These are phyloP conservation scores for Puma concolor DNA, from an alignment of 2,113 vertebrate species.

Conservation along the genomic window DNA sequence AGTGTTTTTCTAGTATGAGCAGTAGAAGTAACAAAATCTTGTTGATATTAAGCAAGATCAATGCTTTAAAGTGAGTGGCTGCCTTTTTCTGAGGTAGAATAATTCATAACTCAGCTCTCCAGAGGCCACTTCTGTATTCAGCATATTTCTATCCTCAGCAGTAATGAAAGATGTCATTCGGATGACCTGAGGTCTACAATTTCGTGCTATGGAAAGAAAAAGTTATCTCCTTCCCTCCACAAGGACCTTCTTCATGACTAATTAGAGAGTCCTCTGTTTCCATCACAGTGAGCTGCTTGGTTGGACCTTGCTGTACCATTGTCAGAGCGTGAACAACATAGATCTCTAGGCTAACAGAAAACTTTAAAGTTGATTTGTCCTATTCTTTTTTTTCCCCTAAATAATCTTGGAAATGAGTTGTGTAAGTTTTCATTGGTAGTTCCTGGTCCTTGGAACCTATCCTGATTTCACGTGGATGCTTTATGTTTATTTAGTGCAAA, in stretches of 20 bases:
- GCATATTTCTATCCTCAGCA: conserved; percentile 65
- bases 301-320: background rate
- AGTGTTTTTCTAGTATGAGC: conserved; percentile 53
- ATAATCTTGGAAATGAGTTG: background rate
- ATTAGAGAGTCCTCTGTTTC: conserved; percentile 56
- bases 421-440: background rate
- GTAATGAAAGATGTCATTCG: conserved; percentile 76
- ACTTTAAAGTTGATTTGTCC: background rate
- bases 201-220: conserved; percentile 75
- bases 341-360: background rate
- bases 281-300: background rate
- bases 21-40: conserved; percentile 71
- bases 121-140: conserved; percentile 14
- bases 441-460: background rate
- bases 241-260: background rate
- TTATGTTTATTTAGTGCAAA: background rate
- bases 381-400: background rate
- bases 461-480: background rate
- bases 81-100: conserved; percentile 64
- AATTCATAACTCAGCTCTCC: conserved; percentile 45
- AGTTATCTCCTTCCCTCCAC: conserved; percentile 60
- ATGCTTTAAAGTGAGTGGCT: conserved; percentile 72
- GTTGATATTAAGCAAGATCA: conserved; percentile 68
- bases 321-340: background rate
- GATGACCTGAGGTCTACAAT: conserved; percentile 72